phyloP scores from a whole-genome alignment of 1,140 invertebrate species.

The Pseudomyrmex flavicornis region DNA sequence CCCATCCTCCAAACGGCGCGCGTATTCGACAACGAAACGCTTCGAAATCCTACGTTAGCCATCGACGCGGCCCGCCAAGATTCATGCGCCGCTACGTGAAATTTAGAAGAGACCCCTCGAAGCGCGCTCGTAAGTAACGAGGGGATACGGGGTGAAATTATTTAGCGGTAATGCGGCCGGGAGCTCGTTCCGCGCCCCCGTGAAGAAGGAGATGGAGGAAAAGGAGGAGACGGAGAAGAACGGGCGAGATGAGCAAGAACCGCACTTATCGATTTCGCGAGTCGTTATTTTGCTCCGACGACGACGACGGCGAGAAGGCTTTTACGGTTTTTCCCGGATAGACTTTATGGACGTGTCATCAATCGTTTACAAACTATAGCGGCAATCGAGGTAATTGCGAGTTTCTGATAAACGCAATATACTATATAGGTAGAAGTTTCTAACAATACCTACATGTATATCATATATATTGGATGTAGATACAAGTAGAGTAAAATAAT shows the following conservation, averaged over 20 bases:
- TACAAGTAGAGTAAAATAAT: too few species aligned
- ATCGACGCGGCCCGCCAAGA: constrained; percentile 48
- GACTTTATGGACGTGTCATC: constrained; percentile 9
- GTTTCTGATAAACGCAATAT: background rate
- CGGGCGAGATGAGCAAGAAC: constrained; percentile 25
- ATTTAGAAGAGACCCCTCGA: constrained; percentile 45
- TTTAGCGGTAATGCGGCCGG: constrained; percentile 56
- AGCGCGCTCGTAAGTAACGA: constrained; percentile 53
- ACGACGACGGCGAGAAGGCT: constrained; percentile 3
- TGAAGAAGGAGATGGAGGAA: too few species aligned
- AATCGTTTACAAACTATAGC: constrained; percentile 14
- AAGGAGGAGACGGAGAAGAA: background rate
- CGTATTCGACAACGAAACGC: constrained; percentile 23
- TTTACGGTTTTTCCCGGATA: constrained; percentile 25
- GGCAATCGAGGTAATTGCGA: constrained; percentile 17
- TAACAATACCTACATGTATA: background rate
- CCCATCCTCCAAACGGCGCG: background rate
- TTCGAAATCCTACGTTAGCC: constrained; percentile 37
- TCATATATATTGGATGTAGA: too few species aligned
- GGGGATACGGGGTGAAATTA: constrained; percentile 51
- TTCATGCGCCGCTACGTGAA: constrained; percentile 38
- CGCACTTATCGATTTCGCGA: constrained; percentile 53
- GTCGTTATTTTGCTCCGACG: constrained; percentile 31
- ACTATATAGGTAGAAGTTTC: background rate
- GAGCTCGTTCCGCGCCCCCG: background rate